Conservation (phyloP, 2,113 vertebrate genomes). For the Tenebrosternarchus preto region DNA sequence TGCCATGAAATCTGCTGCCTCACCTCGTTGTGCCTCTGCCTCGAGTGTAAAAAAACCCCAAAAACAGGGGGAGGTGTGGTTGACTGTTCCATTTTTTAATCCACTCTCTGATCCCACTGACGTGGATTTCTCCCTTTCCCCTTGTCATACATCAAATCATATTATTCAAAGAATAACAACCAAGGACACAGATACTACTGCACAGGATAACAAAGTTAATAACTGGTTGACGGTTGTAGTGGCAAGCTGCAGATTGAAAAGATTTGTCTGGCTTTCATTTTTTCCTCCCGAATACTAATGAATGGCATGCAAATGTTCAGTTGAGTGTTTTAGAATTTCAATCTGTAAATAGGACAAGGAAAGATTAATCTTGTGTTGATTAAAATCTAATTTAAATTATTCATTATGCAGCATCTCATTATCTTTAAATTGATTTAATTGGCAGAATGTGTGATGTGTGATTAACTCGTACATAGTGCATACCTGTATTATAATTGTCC, state of each 20-base stretch:
- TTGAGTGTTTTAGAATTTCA: slow-evolving; percentile 28
- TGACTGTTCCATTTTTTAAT: slow-evolving; percentile 57
- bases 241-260: not conserved
- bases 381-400: slow-evolving; percentile 51
- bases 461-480: slow-evolving; percentile 28
- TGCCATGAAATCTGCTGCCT: slow-evolving; percentile 65
- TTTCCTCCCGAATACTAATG: slow-evolving; percentile 36
- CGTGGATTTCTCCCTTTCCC: slow-evolving; percentile 45
- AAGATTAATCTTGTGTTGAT: slow-evolving; percentile 48
- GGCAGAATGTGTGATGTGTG: slow-evolving; percentile 32
- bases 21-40: slow-evolving; percentile 56
- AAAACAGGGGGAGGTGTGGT: slow-evolving; percentile 57
- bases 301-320: slow-evolving; percentile 38
- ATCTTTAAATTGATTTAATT: slow-evolving; percentile 20
- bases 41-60: slow-evolving; percentile 58
- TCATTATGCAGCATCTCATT: slow-evolving; percentile 42
- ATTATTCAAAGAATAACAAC: slow-evolving; percentile 29
- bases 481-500: slow-evolving; percentile 27
- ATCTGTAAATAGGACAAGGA: slow-evolving; percentile 32
- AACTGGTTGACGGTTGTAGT: not conserved
- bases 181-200: not conserved
- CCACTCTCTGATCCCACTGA: slow-evolving; percentile 58
- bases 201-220: not conserved
- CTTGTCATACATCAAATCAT: slow-evolving; percentile 32
- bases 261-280: slow-evolving; percentile 4